Percentiles rank a stretch among this genome's conserved stretches.
Evolutionary conservation across 1,140 invertebrate genomes (phyloP).

Genomic region (Panagrolaimus sp.): DNA sequence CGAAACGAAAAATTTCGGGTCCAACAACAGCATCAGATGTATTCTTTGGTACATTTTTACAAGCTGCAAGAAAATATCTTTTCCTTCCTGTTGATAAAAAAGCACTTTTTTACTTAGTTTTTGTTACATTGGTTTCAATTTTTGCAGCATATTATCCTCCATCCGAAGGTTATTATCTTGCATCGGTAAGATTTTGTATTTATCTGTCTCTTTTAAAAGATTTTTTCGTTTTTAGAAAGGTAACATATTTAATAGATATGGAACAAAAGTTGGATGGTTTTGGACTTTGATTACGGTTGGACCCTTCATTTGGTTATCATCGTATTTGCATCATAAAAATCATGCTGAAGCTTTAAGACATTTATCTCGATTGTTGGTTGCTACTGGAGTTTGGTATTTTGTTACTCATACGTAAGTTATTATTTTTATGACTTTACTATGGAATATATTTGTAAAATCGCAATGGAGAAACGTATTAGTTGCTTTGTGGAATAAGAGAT

Average conservation of each 20-base stretch:
- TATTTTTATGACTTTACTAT: conserved; percentile 19
- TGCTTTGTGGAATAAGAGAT: too few species aligned
- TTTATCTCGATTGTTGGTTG: conserved; percentile 71
- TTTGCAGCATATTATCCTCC: conserved; percentile 31
- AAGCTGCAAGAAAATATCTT: conserved; percentile 40
- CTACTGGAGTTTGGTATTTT: conserved; percentile 79
- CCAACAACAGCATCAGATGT: conserved; percentile 40
- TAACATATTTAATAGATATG: conserved; percentile 52
- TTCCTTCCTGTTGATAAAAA: conserved; percentile 38
- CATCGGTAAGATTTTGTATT: conserved; percentile 32
- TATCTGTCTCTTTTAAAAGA: conserved; percentile 6
- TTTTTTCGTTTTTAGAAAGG: conserved; percentile 46
- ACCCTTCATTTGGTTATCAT: conserved; percentile 51
- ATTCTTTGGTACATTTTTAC: conserved; percentile 31
- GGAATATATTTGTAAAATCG: too few species aligned
- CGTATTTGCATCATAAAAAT: conserved; percentile 33
- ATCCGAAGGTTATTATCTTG: conserved; percentile 40
- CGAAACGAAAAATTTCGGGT: background rate
- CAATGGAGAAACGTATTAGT: too few species aligned
- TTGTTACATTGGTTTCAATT: conserved; percentile 33
- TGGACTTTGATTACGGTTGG: conserved; percentile 44
- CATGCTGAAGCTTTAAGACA: conserved; percentile 65
- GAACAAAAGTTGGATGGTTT: conserved; percentile 57
- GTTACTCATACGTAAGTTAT: conserved; percentile 69
- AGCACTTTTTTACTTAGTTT: conserved; percentile 36